Conservation (phyloP, 2,888 invertebrate species). For the Cremastobaeus sp. region DNA sequence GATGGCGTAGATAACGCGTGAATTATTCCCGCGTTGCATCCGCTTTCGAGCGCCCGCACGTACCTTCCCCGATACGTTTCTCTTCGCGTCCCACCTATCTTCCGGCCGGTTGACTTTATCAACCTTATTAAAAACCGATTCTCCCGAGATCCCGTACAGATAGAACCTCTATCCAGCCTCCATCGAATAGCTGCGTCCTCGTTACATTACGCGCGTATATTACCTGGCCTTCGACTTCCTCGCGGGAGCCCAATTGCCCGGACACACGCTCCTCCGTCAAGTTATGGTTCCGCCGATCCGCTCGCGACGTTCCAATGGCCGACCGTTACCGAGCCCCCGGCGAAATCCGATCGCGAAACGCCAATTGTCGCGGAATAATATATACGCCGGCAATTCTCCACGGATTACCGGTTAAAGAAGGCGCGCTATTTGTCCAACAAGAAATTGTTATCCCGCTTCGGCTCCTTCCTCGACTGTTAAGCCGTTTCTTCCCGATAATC, state of each 20-base stretch:
- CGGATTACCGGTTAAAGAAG: conserved; percentile 17
- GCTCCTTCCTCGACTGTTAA: too few relatives aligned
- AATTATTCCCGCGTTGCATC: conserved; percentile 71
- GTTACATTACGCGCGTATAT: conserved; percentile 60
- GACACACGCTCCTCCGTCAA: conserved; percentile 40
- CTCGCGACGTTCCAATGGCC: conserved; percentile 34
- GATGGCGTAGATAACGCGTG: conserved; percentile 77
- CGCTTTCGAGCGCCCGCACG: conserved; percentile 64
- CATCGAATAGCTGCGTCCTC: conserved; percentile 65
- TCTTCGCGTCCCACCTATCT: conserved; percentile 62
- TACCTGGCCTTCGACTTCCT: conserved; percentile 47
- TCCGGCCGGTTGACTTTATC: conserved; percentile 74
- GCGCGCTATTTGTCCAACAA: conserved; percentile 19
- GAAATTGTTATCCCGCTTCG: conserved; percentile 14
- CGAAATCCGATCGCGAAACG: conserved; percentile 3
- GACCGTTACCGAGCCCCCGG: conserved; percentile 3
- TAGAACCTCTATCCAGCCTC: conserved; percentile 67
- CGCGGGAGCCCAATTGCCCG: conserved; percentile 44
- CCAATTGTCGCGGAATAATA: conserved; percentile 23
- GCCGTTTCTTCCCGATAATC: conserved; percentile 1
- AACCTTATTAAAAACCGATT: conserved; percentile 77
- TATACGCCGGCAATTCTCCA: conserved; percentile 12
- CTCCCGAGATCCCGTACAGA: conserved; percentile 72
- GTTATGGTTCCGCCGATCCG: conserved; percentile 39
- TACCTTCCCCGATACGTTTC: conserved; percentile 60